Percentiles rank a stretch among this genome's conserved stretches.
Evolutionary conservation across 2,888 invertebrate genomes (phyloP).

Genomic region (Polyommatus icarus): DNA sequence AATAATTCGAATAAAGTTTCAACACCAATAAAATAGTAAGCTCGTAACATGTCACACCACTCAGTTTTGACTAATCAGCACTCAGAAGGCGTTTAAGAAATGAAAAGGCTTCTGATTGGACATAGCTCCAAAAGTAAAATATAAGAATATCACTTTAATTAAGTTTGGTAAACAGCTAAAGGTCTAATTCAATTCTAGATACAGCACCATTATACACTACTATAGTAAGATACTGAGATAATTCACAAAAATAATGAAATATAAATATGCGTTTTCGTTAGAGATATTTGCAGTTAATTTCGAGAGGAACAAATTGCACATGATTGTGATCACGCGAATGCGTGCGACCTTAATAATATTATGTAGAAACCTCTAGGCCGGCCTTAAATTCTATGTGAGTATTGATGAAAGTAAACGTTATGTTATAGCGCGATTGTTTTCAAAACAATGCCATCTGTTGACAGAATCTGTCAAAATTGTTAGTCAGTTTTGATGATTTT

Average conservation of each 20-base stretch:
- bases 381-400: conserved; percentile 7
- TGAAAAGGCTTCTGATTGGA: too few relatives aligned
- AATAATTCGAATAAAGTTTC: too few relatives aligned
- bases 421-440: background rate
- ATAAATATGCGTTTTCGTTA: conserved; percentile 2
- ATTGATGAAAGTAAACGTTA: background rate
- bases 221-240: background rate
- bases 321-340: conserved; percentile 34
- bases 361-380: conserved; percentile 33
- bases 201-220: too few relatives aligned
- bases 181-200: too few relatives aligned
- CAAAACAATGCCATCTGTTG: background rate
- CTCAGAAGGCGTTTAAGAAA: too few relatives aligned
- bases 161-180: too few relatives aligned
- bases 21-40: too few relatives aligned
- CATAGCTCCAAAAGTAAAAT: too few relatives aligned
- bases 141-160: too few relatives aligned
- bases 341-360: conserved; percentile 38
- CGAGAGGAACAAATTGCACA: conserved; percentile 33
- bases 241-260: background rate
- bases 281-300: conserved; percentile 23
- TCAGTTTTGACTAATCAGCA: too few relatives aligned
- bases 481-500: too few relatives aligned
- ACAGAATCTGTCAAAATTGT: background rate
- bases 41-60: too few relatives aligned